phyloP scores from a whole-genome alignment of 2,797 vertebrate genomes.

The Synanceia verrucosa region DNA sequence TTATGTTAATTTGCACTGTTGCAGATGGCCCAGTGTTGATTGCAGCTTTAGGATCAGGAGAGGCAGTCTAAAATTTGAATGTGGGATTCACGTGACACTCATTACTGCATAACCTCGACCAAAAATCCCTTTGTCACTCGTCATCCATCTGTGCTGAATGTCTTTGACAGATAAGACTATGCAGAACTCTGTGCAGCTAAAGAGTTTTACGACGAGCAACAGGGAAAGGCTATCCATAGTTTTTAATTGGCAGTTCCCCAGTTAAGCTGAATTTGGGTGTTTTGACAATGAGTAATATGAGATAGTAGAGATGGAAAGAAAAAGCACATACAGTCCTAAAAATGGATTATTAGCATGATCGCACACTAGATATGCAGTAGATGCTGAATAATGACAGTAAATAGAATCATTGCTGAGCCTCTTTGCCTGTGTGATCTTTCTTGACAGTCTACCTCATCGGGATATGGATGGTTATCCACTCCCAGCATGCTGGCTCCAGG shows the following conservation, averaged over 20 bases:
- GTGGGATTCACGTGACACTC: constrained; percentile 76
- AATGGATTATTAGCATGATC: constrained; percentile 5
- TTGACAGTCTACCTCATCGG: constrained; percentile 54
- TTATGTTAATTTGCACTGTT: constrained; percentile 85
- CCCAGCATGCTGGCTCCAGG: constrained; percentile 59
- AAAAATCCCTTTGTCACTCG: constrained; percentile 74
- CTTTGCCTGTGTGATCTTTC: constrained; percentile 30
- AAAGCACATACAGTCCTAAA: constrained; percentile 19
- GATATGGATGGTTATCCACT: constrained; percentile 58
- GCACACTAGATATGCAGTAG: background rate
- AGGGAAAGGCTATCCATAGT: constrained; percentile 45
- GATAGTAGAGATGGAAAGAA: constrained; percentile 38
- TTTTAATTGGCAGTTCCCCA: constrained; percentile 75
- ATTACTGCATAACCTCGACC: constrained; percentile 79
- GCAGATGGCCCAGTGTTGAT: constrained; percentile 87
- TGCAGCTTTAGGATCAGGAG: constrained; percentile 81
- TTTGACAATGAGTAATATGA: constrained; percentile 56
- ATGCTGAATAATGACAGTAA: constrained; percentile 10
- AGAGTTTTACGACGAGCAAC: constrained; percentile 58
- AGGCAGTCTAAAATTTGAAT: constrained; percentile 73
- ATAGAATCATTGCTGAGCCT: constrained; percentile 20
- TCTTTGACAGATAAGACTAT: constrained; percentile 74
- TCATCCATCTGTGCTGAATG: constrained; percentile 81
- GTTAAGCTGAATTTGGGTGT: constrained; percentile 64
- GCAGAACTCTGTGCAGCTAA: constrained; percentile 58